These are phyloP conservation scores for Drosophila miranda DNA, from an alignment of 1,140 invertebrate genomes.

Conservation along the genomic window DNA sequence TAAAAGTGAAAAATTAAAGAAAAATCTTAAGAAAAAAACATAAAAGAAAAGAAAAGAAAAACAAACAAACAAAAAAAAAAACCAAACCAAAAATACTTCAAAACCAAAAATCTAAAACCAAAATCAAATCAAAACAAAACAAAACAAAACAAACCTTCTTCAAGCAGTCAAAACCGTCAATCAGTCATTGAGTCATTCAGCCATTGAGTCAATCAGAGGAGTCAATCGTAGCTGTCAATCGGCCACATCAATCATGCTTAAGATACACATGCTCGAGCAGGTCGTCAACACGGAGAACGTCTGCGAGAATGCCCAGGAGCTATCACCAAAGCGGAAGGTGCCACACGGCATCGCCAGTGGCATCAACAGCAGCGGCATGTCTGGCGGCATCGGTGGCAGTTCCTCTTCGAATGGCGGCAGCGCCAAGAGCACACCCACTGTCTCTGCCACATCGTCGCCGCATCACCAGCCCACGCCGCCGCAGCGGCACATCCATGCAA, in stretches of 20 bases:
- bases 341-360: conserved; percentile 16
- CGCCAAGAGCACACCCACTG: conserved; percentile 62
- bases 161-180: conserved; percentile 24
- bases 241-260: conserved; percentile 64
- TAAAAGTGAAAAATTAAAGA: conserved; percentile 7
- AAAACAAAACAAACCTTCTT: conserved; percentile 22
- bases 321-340: conserved; percentile 65
- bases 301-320: conserved; percentile 67
- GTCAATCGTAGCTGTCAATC: conserved; percentile 29
- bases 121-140: conserved; percentile 23
- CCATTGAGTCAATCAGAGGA: conserved; percentile 11
- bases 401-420: conserved; percentile 55
- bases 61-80: conserved; percentile 15
- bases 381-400: conserved; percentile 39
- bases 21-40: conserved; percentile 1
- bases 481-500: conserved; percentile 62
- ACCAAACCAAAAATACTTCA: conserved; percentile 38
- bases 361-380: background rate
- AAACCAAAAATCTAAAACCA: conserved; percentile 60
- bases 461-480: conserved; percentile 74
- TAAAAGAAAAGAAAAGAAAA: conserved; percentile 45
- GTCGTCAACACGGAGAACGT: conserved; percentile 65
- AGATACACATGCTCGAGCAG: conserved; percentile 79
- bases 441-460: conserved; percentile 71
- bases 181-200: conserved; percentile 25